A percentile compares a stretch with the other conserved stretches of the same genome.
These are phyloP conservation scores for Epinotia bilunana DNA, from an alignment of 2,888 invertebrate species.

Conservation along the genomic window DNA sequence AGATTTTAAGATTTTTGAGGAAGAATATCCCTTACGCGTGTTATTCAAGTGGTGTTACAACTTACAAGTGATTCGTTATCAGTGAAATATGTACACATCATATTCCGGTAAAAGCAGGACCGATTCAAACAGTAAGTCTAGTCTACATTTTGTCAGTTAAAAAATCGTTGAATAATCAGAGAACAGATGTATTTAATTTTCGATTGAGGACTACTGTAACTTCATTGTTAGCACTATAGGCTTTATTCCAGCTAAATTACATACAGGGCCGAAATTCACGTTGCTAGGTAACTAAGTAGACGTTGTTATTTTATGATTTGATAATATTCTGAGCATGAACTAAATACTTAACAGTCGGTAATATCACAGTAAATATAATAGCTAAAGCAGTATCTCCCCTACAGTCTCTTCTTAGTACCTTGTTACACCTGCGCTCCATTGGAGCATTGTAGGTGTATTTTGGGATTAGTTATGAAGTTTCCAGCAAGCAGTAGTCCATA, in stretches of 20 bases:
- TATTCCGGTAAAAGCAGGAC: conserved; percentile 35
- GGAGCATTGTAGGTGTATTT: too few species aligned
- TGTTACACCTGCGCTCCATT: too few species aligned
- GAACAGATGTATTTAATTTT: background rate
- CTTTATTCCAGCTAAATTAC: background rate
- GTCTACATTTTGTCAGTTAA: background rate
- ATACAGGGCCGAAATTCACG: conserved; percentile 6
- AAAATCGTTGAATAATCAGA: background rate
- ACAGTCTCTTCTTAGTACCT: too few species aligned
- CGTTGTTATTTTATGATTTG: background rate
- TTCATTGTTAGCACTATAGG: conserved; percentile 29
- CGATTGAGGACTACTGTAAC: conserved; percentile 3
- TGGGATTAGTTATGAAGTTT: too few species aligned
- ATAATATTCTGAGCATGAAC: too few species aligned
- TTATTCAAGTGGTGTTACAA: conserved; percentile 9
- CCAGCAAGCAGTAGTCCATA: too few species aligned
- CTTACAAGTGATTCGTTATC: conserved; percentile 23
- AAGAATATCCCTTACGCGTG: background rate
- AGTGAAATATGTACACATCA: conserved; percentile 22
- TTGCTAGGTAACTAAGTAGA: conserved; percentile 33
- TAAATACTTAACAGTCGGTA: too few species aligned
- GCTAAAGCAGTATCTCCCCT: too few species aligned
- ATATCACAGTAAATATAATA: too few species aligned
- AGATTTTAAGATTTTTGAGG: conserved; percentile 8
- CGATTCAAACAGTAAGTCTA: conserved; percentile 37